phyloP scores from a whole-genome alignment of 2,113 vertebrate genomes.

The Pomatorhinus ruficollis region DNA sequence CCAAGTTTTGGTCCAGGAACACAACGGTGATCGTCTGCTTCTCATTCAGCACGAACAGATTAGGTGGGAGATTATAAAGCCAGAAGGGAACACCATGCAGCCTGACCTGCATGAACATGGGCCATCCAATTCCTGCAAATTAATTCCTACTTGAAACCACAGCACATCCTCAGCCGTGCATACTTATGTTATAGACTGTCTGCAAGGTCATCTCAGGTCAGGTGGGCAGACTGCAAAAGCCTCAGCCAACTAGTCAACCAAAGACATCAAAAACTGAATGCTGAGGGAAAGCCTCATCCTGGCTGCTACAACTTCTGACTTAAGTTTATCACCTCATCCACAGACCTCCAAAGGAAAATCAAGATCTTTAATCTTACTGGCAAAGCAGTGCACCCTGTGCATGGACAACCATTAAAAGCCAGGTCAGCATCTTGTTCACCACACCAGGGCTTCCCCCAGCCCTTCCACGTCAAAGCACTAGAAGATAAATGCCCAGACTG shows the following conservation, averaged over 20 bases:
- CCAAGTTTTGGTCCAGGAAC: not conserved
- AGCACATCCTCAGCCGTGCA: not conserved
- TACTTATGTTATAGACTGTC: not conserved
- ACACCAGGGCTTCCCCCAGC: not conserved
- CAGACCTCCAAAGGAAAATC: not conserved
- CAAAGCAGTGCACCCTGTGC: not conserved
- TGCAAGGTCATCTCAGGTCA: not conserved
- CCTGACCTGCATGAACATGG: not conserved
- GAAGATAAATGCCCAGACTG: not conserved
- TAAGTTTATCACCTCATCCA: not conserved
- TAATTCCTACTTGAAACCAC: slow-evolving; percentile 16
- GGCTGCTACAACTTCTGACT: not conserved
- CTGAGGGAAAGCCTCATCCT: not conserved
- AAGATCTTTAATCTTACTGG: not conserved
- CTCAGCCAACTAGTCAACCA: not conserved
- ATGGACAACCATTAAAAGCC: not conserved
- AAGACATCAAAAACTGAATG: not conserved
- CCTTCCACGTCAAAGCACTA: not conserved
- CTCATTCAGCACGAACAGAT: not conserved
- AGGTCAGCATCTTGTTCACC: not conserved
- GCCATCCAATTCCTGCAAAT: not conserved
- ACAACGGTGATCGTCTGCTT: not conserved
- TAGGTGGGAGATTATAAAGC: slow-evolving; percentile 3
- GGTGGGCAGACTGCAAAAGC: not conserved
- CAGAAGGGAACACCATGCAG: not conserved